Percentiles rank a stretch among this genome's conserved stretches.
These are phyloP conservation scores for Bergia puertoricense DNA, from an alignment of 92 coral and sea anemone genomes.

Conservation along the genomic window DNA sequence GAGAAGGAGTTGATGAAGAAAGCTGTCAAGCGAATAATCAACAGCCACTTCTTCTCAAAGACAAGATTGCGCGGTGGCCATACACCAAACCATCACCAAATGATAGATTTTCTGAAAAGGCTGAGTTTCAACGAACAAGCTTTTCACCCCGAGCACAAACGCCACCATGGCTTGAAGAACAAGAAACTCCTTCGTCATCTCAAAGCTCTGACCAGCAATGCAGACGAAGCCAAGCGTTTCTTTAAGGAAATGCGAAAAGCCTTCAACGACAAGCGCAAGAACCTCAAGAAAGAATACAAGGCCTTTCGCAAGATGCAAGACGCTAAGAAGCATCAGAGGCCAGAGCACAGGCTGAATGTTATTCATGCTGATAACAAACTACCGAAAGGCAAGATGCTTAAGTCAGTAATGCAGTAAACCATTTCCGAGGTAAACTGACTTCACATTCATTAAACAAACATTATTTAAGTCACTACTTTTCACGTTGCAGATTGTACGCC, in stretches of 20 bases:
- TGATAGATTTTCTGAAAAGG: constrained; percentile 22
- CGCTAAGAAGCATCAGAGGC: background rate
- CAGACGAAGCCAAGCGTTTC: constrained; percentile 8
- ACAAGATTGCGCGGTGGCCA: background rate
- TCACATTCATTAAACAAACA: background rate
- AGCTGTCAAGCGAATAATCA: background rate
- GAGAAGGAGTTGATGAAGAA: background rate
- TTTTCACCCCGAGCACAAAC: background rate
- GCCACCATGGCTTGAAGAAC: background rate
- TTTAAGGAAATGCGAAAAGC: constrained; percentile 20
- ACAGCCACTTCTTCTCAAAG: constrained; percentile 10
- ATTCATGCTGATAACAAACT: background rate
- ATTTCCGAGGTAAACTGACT: background rate
- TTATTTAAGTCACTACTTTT: too few relatives aligned
- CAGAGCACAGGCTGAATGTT: background rate
- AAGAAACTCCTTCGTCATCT: constrained; percentile 9
- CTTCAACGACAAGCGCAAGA: background rate
- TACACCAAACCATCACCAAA: background rate
- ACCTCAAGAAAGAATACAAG: background rate
- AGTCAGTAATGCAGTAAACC: background rate
- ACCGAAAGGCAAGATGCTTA: background rate
- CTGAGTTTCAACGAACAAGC: background rate
- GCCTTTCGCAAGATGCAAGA: background rate
- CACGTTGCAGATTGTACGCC: background rate
- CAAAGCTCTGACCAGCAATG: background rate